These are phyloP conservation scores for Antrozous pallidus DNA, from an alignment of 2,797 vertebrate genomes.

Conservation along the genomic window DNA sequence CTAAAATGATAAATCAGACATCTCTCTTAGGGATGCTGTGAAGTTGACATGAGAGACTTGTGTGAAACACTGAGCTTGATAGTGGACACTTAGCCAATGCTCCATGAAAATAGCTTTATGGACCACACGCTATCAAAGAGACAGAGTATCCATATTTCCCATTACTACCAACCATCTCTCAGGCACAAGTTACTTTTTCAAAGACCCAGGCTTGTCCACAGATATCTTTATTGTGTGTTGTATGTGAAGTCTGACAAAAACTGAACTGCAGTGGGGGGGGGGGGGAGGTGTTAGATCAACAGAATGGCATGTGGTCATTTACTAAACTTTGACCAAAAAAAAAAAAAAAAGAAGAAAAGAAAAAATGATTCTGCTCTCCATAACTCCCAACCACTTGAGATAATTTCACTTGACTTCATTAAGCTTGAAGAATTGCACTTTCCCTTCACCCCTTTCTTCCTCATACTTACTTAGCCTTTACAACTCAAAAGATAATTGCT, in stretches of 20 bases:
- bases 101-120: background rate
- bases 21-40: background rate
- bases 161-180: background rate
- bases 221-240: background rate
- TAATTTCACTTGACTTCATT: constrained; percentile 64
- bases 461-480: constrained; percentile 68
- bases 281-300: constrained; percentile 21
- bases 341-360: background rate
- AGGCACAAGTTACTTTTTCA: background rate
- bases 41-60: background rate
- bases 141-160: background rate
- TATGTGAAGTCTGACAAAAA: background rate
- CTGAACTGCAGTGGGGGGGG: background rate
- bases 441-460: constrained; percentile 55
- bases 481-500: constrained; percentile 71
- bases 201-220: background rate
- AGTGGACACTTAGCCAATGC: background rate
- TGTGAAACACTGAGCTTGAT: background rate
- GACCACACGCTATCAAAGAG: background rate
- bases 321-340: constrained; percentile 18
- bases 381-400: constrained; percentile 55
- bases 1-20: background rate
- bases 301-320: background rate
- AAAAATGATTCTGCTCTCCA: background rate
- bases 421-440: constrained; percentile 71